These are phyloP conservation scores for Calypte anna DNA, from an alignment of 2,113 vertebrate genomes.

Conservation along the genomic window DNA sequence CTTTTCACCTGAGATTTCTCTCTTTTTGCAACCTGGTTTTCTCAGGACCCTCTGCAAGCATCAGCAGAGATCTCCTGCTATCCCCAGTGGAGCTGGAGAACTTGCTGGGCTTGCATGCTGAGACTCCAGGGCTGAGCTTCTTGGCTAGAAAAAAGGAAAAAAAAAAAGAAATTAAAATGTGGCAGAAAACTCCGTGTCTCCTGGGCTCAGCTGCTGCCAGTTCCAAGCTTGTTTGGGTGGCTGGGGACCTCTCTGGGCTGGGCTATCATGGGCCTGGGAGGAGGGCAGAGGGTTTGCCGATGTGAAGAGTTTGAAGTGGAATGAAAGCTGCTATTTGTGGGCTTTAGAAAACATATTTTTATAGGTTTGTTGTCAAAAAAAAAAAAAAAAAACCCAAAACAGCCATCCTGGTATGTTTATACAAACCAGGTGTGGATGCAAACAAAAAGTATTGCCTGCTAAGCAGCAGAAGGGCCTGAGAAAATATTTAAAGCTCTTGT, in stretches of 20 bases:
- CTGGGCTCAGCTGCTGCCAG: background rate
- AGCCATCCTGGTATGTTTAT: background rate
- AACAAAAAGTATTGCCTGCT: background rate
- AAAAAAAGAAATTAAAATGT: too few relatives aligned
- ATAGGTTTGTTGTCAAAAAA: background rate
- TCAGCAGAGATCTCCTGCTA: background rate
- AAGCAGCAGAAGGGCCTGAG: background rate
- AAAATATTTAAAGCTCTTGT: background rate
- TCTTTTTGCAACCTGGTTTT: background rate
- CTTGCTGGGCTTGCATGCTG: background rate
- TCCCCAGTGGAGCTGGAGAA: background rate
- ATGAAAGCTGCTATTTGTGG: background rate
- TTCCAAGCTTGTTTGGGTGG: too few relatives aligned
- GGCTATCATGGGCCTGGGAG: accelerated
- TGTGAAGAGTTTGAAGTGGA: background rate
- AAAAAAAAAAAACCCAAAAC: too few relatives aligned
- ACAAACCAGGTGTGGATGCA: background rate
- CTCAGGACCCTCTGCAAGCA: background rate
- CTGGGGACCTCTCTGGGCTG: background rate
- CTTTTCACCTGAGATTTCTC: background rate
- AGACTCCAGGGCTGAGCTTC: background rate
- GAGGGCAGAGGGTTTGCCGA: background rate
- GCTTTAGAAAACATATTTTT: background rate
- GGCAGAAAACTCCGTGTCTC: background rate
- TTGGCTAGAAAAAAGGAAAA: background rate